Evolutionary conservation across 2,888 invertebrate genomes (phyloP).

Genomic region (Euspilapteryx auroguttella): DNA sequence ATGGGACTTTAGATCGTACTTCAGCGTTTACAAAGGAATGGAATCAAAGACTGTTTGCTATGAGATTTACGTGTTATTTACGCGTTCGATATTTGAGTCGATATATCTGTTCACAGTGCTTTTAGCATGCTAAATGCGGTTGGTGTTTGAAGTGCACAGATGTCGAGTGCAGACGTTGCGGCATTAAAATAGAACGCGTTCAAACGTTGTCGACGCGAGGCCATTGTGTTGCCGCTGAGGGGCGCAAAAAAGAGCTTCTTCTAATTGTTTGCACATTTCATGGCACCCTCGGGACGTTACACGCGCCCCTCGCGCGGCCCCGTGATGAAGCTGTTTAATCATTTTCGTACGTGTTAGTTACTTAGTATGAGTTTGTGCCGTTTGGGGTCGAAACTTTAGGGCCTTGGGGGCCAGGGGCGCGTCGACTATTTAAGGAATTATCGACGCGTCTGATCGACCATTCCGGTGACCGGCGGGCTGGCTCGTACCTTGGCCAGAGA

Average conservation of each 20-base stretch:
- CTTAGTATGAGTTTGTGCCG: too few relatives aligned
- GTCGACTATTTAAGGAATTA: too few relatives aligned
- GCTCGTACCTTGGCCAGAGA: too few relatives aligned
- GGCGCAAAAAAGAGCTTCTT: constrained; percentile 38
- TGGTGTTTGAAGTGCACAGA: constrained; percentile 37
- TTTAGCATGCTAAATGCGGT: too few relatives aligned
- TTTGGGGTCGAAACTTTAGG: too few relatives aligned
- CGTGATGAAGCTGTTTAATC: too few relatives aligned
- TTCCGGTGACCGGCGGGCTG: too few relatives aligned
- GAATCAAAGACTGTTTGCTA: constrained; percentile 28
- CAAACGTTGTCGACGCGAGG: constrained; percentile 1
- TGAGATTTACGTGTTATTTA: constrained; percentile 18
- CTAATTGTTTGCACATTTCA: constrained; percentile 58
- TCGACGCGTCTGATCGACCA: too few relatives aligned
- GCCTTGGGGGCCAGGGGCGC: too few relatives aligned
- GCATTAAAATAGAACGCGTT: constrained; percentile 22
- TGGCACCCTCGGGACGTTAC: constrained; percentile 20
- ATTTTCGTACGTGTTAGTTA: neutral
- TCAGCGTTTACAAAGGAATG: constrained; percentile 26
- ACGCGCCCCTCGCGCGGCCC: constrained; percentile 14
- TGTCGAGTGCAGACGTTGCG: constrained; percentile 29
- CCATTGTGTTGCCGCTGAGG: constrained; percentile 29
- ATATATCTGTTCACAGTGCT: too few relatives aligned
- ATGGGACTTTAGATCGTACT: constrained; percentile 25
- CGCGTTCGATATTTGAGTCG: neutral